Base-by-base conservation (phyloP, 2,113 vertebrate species). In the Actenoides lindsayi region DNA sequence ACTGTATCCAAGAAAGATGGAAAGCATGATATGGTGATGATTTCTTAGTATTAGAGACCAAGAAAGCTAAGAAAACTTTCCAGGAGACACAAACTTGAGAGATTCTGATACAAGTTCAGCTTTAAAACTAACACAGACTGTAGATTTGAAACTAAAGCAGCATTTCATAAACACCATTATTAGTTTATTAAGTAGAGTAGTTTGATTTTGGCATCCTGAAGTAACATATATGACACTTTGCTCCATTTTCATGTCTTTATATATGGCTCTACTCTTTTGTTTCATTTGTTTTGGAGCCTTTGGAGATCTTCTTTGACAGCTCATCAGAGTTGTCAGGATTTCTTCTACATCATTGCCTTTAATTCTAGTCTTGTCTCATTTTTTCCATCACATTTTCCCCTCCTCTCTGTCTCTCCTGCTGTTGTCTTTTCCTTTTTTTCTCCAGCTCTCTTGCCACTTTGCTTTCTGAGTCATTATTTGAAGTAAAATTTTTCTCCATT, bases 261-360 rank as follows among this genome's bases (percentile, higher is more conserved):
- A 70, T 70, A 59, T 48, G 31, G 15, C 16, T 84, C n/a, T 78
- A 23, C 15, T 91, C 78, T 93, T 95, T 89, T 20, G 16, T 87
- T 90, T 77, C 41, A 37, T 87, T 82, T 95, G 67, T 64, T 93
- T 68, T 92, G 68, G 25, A 85, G 51, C n/a, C 10, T 80, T 82
- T 88, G 54, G 68, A 94, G 70, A 51, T 89, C 44, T 94, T 74
- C 33, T 80, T 37, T 85, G 84, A 93, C 75, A 86, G 64, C 6
- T 56, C 68, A 69, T 87, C 95, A 87, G 91, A 94, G 41, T 59
- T 94, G 84, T 93, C 87, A 94, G 76, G n/a, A 90, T 39, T 80
- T 96, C 96, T 96, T 96, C 82, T 96, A 83, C 91, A 79, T 82
- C 88, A 69, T 63, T 94, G 78, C 87, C 37, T 92, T 92, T 95